Evolutionary conservation across 1,140 invertebrate genomes (phyloP).

Genomic region (Belonocnema kinseyi): DNA sequence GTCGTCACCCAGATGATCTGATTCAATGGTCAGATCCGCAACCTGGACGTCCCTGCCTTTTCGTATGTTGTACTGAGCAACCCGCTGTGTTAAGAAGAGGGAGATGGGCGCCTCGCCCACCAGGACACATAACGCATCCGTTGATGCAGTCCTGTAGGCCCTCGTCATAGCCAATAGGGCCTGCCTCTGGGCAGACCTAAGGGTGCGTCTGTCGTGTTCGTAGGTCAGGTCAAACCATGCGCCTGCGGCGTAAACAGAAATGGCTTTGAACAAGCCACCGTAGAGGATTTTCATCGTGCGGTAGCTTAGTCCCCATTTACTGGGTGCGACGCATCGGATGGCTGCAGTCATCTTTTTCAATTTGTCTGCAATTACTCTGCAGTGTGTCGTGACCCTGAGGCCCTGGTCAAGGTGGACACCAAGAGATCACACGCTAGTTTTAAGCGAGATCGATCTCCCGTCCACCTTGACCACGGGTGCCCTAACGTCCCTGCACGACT

Average conservation of each 20-base stretch:
- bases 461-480: no score
- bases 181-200: conserved; percentile 5
- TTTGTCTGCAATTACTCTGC: no score
- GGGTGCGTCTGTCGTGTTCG: neutral
- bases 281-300: neutral
- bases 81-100: neutral
- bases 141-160: conserved; percentile 13
- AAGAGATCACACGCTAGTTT: no score
- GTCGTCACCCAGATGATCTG: neutral
- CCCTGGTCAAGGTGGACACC: no score
- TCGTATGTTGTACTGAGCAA: neutral
- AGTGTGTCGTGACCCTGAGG: neutral
- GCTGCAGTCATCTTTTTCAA: neutral
- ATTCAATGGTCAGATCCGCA: neutral
- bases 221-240: neutral
- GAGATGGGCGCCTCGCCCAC: neutral
- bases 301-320: conserved; percentile 34
- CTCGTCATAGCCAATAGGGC: conserved; percentile 23
- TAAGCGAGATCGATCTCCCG: no score
- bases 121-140: neutral
- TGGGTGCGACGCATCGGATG: conserved; percentile 14
- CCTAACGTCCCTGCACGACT: no score
- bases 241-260: no score
- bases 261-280: conserved; percentile 24
- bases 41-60: neutral